Evolutionary conservation across 2,113 vertebrate genomes (phyloP).

Genomic region (Pao palembangensis): DNA sequence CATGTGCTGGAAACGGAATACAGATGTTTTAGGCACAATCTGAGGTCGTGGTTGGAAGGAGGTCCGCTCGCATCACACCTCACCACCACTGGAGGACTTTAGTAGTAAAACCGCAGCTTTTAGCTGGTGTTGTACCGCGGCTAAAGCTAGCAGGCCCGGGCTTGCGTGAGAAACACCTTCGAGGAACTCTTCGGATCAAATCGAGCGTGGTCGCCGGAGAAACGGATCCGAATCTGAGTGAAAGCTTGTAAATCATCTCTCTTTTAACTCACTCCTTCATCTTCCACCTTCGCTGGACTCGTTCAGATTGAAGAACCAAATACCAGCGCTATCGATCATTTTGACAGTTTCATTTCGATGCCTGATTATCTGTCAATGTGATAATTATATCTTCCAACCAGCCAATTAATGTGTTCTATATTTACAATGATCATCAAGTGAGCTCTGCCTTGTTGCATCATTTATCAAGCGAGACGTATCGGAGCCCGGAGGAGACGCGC

Average conservation of each 20-base stretch:
- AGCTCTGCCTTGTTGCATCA: slow-evolving; percentile 41
- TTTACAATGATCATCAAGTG: slow-evolving; percentile 74
- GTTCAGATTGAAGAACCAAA: slow-evolving; percentile 48
- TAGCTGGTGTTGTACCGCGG: too few species aligned
- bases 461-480: slow-evolving; percentile 63
- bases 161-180: too few species aligned
- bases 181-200: neutral
- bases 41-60: neutral
- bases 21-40: too few species aligned
- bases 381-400: slow-evolving; percentile 77
- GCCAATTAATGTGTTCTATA: slow-evolving; percentile 77
- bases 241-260: slow-evolving; percentile 42
- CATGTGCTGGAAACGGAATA: too few species aligned
- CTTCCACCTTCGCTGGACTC: slow-evolving; percentile 40
- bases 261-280: slow-evolving; percentile 28
- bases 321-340: slow-evolving; percentile 73
- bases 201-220: neutral
- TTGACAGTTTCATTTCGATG: slow-evolving; percentile 77
- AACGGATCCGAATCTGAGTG: slow-evolving; percentile 14
- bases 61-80: neutral
- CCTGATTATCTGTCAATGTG: slow-evolving; percentile 77
- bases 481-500: slow-evolving; percentile 32
- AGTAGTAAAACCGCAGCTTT: too few species aligned
- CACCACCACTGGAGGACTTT: too few species aligned
- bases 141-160: too few species aligned